A percentile compares a stretch with the other conserved stretches of the same genome.
Evolutionary conservation across 2,888 invertebrate genomes (phyloP).

Genomic region (Sturmia bella): DNA sequence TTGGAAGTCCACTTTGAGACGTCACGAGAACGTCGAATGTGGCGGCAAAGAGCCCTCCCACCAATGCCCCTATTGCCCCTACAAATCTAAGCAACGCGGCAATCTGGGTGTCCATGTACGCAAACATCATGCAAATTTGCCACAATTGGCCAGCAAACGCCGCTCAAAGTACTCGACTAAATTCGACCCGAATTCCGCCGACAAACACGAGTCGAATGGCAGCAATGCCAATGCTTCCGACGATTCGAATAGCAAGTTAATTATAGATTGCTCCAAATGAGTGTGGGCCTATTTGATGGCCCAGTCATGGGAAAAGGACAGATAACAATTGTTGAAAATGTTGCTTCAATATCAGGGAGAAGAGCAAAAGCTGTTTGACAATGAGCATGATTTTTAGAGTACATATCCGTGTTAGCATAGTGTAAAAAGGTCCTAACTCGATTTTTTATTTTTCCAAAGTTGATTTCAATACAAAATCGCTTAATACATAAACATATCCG

Average conservation of each 20-base stretch:
- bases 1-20: conserved; percentile 91
- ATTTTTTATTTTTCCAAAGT: no score
- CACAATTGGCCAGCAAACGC: conserved; percentile 79
- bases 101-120: conserved; percentile 90
- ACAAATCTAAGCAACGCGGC: conserved; percentile 89
- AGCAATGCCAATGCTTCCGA: conserved; percentile 74
- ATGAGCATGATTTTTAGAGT: not conserved
- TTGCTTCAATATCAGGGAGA: conserved; percentile 9
- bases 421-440: no score
- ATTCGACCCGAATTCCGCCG: conserved; percentile 73
- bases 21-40: conserved; percentile 91
- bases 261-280: conserved; percentile 78
- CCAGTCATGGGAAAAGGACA: conserved; percentile 58
- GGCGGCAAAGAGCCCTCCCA: conserved; percentile 91
- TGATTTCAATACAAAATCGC: no score
- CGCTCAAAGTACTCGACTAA: conserved; percentile 78
- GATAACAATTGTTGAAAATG: conserved; percentile 64
- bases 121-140: conserved; percentile 85
- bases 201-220: conserved; percentile 73
- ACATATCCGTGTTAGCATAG: no score
- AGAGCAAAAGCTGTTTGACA: not conserved
- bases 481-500: no score
- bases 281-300: conserved; percentile 61
- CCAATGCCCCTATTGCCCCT: conserved; percentile 89
- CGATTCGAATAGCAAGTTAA: conserved; percentile 77